Evolutionary conservation across 2,113 vertebrate species (phyloP).

Genomic region (Vimba vimba): DNA sequence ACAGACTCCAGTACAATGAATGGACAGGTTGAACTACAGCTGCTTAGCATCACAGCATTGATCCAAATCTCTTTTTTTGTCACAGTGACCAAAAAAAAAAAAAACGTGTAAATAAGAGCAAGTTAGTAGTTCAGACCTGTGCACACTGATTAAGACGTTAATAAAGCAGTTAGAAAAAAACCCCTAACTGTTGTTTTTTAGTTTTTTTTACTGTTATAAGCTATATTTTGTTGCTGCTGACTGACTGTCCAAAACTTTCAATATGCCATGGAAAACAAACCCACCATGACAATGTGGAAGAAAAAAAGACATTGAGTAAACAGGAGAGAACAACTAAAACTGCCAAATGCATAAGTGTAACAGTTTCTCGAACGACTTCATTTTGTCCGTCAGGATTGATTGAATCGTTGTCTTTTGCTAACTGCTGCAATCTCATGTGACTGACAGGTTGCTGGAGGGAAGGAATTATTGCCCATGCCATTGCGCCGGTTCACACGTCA

Average conservation of each 20-base stretch:
- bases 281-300: neutral
- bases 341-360: neutral
- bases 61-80: constrained; percentile 34
- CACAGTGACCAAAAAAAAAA: constrained; percentile 20
- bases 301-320: neutral
- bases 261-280: neutral
- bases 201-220: neutral
- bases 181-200: neutral
- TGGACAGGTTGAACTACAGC: constrained; percentile 32
- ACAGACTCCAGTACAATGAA: constrained; percentile 21
- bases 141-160: neutral
- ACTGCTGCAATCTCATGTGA: neutral
- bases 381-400: neutral
- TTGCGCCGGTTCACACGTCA: too few relatives aligned
- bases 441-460: neutral
- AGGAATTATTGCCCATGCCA: neutral
- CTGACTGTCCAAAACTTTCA: neutral
- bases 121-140: constrained; percentile 2
- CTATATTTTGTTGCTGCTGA: neutral
- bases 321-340: neutral
- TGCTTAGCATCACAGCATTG: constrained; percentile 35
- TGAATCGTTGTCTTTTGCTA: neutral
- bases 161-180: neutral
- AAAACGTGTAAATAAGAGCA: neutral
- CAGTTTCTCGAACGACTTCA: neutral